A percentile compares a stretch with the other conserved stretches of the same genome.
These are phyloP conservation scores for Crepidodera aurea DNA, from an alignment of 2,888 invertebrate genomes.

Conservation along the genomic window DNA sequence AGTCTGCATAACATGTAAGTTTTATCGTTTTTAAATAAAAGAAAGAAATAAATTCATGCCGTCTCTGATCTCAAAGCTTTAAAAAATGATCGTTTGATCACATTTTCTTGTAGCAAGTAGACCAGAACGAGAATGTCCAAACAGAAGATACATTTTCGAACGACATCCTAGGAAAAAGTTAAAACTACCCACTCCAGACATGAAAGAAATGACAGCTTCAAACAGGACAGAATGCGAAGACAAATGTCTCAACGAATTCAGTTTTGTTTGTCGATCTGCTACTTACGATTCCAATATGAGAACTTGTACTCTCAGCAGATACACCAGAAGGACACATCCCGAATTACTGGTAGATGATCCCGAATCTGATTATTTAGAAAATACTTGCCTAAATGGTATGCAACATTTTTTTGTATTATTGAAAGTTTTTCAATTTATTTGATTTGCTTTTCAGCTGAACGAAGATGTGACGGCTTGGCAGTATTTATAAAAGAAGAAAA, in stretches of 20 bases:
- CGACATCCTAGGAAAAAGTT: conserved; percentile 85
- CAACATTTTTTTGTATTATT: neutral
- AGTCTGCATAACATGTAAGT: conserved; percentile 87
- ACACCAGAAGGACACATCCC: conserved; percentile 86
- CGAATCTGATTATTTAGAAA: conserved; percentile 89
- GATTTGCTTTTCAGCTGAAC: conserved; percentile 69
- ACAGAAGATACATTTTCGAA: conserved; percentile 87
- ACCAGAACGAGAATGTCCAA: conserved; percentile 88
- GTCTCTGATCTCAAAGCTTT: no score
- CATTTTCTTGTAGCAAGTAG: conserved; percentile 71
- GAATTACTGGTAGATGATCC: conserved; percentile 85
- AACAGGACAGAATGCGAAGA: conserved; percentile 92
- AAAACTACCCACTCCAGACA: conserved; percentile 80
- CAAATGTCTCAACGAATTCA: conserved; percentile 87
- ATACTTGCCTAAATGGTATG: conserved; percentile 86
- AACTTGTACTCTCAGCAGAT: conserved; percentile 81
- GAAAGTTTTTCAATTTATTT: conserved; percentile 2
- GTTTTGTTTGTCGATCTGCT: conserved; percentile 87
- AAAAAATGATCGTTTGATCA: no score
- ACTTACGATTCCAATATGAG: conserved; percentile 81
- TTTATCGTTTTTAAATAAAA: no score
- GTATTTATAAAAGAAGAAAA: conserved; percentile 92
- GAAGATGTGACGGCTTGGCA: conserved; percentile 85
- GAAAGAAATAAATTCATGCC: no score
- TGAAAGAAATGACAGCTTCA: conserved; percentile 84